Conservation (phyloP, 2,888 invertebrate genomes). For the Drosophila aldrichi region DNA sequence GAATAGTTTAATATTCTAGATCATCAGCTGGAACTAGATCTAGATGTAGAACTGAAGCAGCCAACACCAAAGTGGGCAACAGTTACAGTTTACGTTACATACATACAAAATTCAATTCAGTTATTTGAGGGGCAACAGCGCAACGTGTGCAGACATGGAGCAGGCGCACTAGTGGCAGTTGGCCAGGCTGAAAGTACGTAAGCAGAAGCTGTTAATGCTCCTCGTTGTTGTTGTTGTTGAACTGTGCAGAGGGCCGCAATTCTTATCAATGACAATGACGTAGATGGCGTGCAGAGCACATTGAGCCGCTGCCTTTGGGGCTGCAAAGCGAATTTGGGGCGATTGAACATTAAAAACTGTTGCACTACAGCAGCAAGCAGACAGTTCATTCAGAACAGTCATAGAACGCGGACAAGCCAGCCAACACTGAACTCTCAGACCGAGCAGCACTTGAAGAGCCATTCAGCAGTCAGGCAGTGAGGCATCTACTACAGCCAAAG, state of each 20-base stretch:
- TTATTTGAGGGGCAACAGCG: constrained; percentile 6
- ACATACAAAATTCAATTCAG: constrained; percentile 2
- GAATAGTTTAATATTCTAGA: too few species aligned
- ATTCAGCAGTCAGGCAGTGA: constrained; percentile 8
- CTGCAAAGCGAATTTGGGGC: constrained; percentile 77
- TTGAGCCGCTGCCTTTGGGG: constrained; percentile 26
- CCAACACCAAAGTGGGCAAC: constrained; percentile 9
- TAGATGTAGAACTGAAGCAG: constrained; percentile 3
- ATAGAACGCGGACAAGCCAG: constrained; percentile 67
- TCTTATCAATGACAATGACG: constrained; percentile 79
- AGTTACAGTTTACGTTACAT: constrained; percentile 9
- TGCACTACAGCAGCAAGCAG: constrained; percentile 72
- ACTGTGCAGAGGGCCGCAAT: constrained; percentile 53
- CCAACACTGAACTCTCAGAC: constrained; percentile 16
- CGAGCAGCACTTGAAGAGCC: constrained; percentile 15
- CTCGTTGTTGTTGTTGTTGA: constrained; percentile 16
- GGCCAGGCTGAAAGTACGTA: constrained; percentile 56
- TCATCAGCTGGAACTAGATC: not conserved
- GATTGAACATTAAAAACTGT: constrained; percentile 83
- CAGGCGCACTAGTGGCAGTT: constrained; percentile 54
- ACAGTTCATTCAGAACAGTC: constrained; percentile 84
- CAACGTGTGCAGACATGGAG: constrained; percentile 59
- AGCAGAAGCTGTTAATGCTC: constrained; percentile 52
- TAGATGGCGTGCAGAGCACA: constrained; percentile 54
- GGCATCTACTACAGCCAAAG: constrained; percentile 6